Conservation (phyloP, 2,797 vertebrate species). For the Pachyuromys duprasi region DNA sequence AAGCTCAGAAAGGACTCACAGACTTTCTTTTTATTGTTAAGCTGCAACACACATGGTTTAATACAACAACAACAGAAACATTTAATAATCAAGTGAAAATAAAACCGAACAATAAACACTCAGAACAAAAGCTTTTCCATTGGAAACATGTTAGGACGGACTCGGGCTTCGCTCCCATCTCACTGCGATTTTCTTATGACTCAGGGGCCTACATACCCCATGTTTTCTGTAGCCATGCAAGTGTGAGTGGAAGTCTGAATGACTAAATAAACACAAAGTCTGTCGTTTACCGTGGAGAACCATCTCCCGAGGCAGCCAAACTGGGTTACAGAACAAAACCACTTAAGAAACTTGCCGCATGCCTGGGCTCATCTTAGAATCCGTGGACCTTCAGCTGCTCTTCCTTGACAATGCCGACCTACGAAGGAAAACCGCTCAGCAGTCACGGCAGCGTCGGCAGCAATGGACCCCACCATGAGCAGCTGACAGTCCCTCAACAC, state of each 20-base stretch:
- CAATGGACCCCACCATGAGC: no score
- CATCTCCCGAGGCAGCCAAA: conserved; percentile 86
- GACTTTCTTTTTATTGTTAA: conserved; percentile 86
- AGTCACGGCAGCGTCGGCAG: neutral
- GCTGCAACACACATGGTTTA: conserved; percentile 87
- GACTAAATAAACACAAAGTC: conserved; percentile 86
- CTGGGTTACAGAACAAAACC: conserved; percentile 76
- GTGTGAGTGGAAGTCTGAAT: conserved; percentile 82
- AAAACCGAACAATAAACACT: conserved; percentile 87
- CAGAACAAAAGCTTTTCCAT: conserved; percentile 87
- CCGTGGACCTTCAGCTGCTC: conserved; percentile 93
- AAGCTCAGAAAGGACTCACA: conserved; percentile 77
- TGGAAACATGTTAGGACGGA: conserved; percentile 89
- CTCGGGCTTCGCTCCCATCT: conserved; percentile 86
- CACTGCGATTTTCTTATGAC: conserved; percentile 88
- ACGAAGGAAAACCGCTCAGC: conserved; percentile 78
- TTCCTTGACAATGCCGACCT: conserved; percentile 93
- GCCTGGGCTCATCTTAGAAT: conserved; percentile 86
- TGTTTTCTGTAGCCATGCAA: conserved; percentile 85
- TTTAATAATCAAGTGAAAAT: conserved; percentile 87
- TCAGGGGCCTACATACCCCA: conserved; percentile 86
- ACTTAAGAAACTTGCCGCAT: conserved; percentile 82
- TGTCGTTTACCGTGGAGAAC: conserved; percentile 87
- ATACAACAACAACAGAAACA: conserved; percentile 86
- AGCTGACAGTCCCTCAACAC: neutral